A percentile compares a stretch with the other conserved stretches of the same genome.
Evolutionary conservation across 2,888 invertebrate species (phyloP).

Genomic region (Idaea dimidiata): DNA sequence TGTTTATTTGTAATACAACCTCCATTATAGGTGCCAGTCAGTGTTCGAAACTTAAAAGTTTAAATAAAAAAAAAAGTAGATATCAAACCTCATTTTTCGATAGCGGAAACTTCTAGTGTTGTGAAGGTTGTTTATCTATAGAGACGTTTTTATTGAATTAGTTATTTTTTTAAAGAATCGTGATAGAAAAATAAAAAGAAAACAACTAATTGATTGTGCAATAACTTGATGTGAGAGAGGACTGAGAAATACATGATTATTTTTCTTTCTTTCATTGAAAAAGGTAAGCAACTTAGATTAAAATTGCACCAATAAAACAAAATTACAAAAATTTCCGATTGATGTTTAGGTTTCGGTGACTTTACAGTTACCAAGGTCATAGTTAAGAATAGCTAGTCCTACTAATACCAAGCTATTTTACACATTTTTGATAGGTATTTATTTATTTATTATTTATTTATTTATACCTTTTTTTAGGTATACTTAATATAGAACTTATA

Average conservation of each 20-base stretch:
- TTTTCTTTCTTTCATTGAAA: background rate
- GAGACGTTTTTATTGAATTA: background rate
- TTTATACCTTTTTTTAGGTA: too few species aligned
- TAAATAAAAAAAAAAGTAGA: background rate
- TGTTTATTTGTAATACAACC: conserved; percentile 5
- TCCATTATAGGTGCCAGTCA: background rate
- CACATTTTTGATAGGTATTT: too few species aligned
- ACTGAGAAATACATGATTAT: background rate
- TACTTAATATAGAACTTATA: too few species aligned
- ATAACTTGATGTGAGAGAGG: background rate
- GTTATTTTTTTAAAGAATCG: background rate
- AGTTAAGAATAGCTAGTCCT: too few species aligned
- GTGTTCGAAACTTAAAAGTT: background rate
- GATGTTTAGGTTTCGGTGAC: too few species aligned
- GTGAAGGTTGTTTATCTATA: background rate
- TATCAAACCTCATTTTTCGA: background rate
- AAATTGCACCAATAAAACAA: too few species aligned
- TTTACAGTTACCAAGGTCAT: too few species aligned
- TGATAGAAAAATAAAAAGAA: background rate
- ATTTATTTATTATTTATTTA: too few species aligned
- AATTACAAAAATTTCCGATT: too few species aligned
- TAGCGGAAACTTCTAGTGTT: background rate
- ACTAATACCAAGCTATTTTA: too few species aligned
- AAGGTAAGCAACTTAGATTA: too few species aligned
- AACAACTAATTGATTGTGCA: background rate